Conservation (phyloP, 2,113 vertebrate species). For the Alces alces region DNA sequence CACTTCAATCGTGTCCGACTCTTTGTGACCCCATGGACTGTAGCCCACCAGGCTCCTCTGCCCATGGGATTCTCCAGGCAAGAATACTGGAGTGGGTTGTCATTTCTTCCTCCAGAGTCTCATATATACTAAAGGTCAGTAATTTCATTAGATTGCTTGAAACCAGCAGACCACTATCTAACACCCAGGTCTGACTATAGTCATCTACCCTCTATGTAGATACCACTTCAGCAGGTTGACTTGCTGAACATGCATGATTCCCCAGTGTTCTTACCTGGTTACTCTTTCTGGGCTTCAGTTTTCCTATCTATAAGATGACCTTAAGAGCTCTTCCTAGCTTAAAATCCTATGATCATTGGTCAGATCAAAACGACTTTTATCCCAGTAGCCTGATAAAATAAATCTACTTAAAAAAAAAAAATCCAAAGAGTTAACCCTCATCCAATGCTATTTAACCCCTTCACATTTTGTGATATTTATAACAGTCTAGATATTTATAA, state of each 20-base stretch:
- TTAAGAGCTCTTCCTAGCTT: background rate
- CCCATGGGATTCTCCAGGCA: background rate
- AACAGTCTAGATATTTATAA: background rate
- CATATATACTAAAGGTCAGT: background rate
- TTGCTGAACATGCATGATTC: background rate
- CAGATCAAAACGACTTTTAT: slow-evolving; percentile 20
- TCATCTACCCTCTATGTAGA: background rate
- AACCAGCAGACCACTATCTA: background rate
- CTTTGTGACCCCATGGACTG: background rate
- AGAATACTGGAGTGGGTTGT: background rate
- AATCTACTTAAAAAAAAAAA: background rate
- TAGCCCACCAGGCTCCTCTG: background rate
- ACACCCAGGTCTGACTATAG: background rate
- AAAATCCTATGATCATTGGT: background rate
- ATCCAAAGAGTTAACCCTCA: background rate
- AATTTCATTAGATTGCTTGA: background rate
- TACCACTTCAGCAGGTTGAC: background rate
- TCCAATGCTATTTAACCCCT: background rate
- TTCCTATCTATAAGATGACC: background rate
- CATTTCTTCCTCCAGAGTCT: background rate
- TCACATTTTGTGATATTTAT: background rate
- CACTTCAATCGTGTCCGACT: background rate
- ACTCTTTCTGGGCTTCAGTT: background rate
- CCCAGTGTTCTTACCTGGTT: background rate
- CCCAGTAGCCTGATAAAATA: background rate